Conservation (phyloP, 92 coral and sea anemone species). For the Blastomussa wellsi region DNA sequence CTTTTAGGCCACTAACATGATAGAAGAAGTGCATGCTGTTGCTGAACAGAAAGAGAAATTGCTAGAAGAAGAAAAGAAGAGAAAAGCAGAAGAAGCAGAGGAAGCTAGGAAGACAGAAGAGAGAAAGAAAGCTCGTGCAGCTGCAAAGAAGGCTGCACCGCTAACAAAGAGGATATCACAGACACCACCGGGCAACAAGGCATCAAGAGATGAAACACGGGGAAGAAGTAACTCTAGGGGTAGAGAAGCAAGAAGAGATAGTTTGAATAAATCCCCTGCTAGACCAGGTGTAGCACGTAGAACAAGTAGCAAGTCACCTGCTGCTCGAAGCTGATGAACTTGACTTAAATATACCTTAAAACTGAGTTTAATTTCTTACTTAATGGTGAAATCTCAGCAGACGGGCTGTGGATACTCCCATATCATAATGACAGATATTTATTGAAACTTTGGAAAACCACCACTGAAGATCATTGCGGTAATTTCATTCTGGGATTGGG, state of each 20-base stretch:
- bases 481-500: no score
- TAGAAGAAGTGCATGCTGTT: slow-evolving; percentile 96
- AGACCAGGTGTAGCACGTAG: slow-evolving; percentile 82
- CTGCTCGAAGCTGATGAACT: slow-evolving; percentile 26
- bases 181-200: slow-evolving; percentile 44
- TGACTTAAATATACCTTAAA: background rate
- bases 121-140: slow-evolving; percentile 79
- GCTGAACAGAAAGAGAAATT: slow-evolving; percentile 89
- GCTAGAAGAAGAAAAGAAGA: slow-evolving; percentile 82
- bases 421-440: background rate
- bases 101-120: slow-evolving; percentile 84
- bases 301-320: slow-evolving; percentile 67
- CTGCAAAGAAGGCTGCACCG: slow-evolving; percentile 62
- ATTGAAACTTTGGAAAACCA: no score
- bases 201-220: slow-evolving; percentile 60
- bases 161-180: slow-evolving; percentile 68
- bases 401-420: background rate
- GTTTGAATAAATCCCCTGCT: slow-evolving; percentile 71
- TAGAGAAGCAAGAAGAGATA: slow-evolving; percentile 66
- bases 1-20: slow-evolving; percentile 92
- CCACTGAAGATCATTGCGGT: no score
- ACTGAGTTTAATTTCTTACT: background rate
- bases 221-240: slow-evolving; percentile 82
- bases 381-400: background rate
- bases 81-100: slow-evolving; percentile 83